Percentiles rank a stretch among this genome's conserved stretches.
phyloP scores from a whole-genome alignment of 1,140 invertebrate species.

The Hylyphantes graminicola region DNA sequence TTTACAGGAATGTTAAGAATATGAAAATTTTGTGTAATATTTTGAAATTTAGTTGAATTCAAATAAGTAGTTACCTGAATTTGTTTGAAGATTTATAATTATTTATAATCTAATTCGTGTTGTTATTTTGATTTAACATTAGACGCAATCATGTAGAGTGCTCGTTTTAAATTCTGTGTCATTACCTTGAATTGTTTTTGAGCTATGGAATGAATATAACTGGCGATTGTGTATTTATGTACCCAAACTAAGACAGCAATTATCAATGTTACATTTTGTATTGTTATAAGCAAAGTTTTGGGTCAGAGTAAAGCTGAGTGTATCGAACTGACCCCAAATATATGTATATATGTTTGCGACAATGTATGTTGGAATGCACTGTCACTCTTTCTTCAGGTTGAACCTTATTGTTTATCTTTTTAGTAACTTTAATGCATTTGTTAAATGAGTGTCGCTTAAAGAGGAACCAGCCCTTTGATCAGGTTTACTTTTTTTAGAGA shows the following conservation, averaged over 20 bases:
- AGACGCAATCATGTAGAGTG: not conserved
- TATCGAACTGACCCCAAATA: conserved; percentile 40
- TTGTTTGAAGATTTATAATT: no score
- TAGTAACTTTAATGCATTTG: conserved; percentile 31
- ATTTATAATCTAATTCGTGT: no score
- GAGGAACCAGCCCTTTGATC: conserved; percentile 48
- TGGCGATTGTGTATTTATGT: conserved; percentile 27
- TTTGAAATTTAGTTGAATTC: no score
- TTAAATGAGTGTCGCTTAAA: conserved; percentile 18
- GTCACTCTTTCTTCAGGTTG: conserved; percentile 13
- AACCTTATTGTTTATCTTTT: conserved; percentile 39
- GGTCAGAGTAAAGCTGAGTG: conserved; percentile 19
- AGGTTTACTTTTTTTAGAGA: conserved; percentile 41
- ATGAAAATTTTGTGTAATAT: no score
- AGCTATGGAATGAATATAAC: conserved; percentile 7
- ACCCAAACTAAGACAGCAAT: conserved; percentile 4
- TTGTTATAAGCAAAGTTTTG: conserved; percentile 50
- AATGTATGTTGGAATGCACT: conserved; percentile 33
- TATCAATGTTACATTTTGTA: conserved; percentile 52
- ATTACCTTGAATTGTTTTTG: conserved; percentile 15
- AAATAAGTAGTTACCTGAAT: no score
- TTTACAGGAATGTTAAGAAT: no score
- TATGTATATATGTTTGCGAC: conserved; percentile 51
- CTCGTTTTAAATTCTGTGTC: conserved; percentile 23
- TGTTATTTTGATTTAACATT: no score